A percentile compares a stretch with the other conserved stretches of the same genome.
Conservation (phyloP, 1,140 invertebrate genomes). For the Sinella curviseta region DNA sequence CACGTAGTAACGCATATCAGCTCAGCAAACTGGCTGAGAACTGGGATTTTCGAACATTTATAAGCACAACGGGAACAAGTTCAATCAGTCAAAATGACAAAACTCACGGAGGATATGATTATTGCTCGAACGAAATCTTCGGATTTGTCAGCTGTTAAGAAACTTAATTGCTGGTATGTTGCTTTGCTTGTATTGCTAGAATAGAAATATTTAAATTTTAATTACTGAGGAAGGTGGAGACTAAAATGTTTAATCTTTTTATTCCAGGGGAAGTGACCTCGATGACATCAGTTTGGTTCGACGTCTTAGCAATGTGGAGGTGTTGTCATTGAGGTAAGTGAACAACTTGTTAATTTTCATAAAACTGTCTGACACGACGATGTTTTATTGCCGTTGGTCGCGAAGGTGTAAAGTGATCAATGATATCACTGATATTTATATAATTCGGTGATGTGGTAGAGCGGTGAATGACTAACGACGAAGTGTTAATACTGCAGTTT, state of each 20-base stretch:
- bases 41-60: too few relatives aligned
- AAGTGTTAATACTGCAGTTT: too few relatives aligned
- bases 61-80: too few relatives aligned
- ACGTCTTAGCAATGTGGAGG: slow-evolving; percentile 75
- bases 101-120: slow-evolving; percentile 86
- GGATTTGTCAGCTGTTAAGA: slow-evolving; percentile 76
- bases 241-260: not conserved
- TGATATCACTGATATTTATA: too few relatives aligned
- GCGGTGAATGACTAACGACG: too few relatives aligned
- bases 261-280: slow-evolving; percentile 75
- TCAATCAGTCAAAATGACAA: slow-evolving; percentile 68
- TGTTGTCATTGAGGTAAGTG: slow-evolving; percentile 73
- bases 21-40: too few relatives aligned
- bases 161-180: slow-evolving; percentile 85
- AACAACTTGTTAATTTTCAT: slow-evolving; percentile 29
- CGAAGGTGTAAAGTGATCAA: too few relatives aligned
- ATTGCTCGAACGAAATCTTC: slow-evolving; percentile 82
- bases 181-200: not conserved
- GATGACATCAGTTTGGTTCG: slow-evolving; percentile 73
- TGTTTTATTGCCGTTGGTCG: slow-evolving; percentile 51
- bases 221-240: not conserved
- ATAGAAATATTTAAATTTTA: slow-evolving; percentile 26
- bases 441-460: too few relatives aligned
- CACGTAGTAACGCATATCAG: too few relatives aligned
- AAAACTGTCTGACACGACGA: not conserved